A percentile compares a stretch with the other conserved stretches of the same genome.
phyloP scores from a whole-genome alignment of 2,113 vertebrate genomes.

The Eclectus roratus region DNA sequence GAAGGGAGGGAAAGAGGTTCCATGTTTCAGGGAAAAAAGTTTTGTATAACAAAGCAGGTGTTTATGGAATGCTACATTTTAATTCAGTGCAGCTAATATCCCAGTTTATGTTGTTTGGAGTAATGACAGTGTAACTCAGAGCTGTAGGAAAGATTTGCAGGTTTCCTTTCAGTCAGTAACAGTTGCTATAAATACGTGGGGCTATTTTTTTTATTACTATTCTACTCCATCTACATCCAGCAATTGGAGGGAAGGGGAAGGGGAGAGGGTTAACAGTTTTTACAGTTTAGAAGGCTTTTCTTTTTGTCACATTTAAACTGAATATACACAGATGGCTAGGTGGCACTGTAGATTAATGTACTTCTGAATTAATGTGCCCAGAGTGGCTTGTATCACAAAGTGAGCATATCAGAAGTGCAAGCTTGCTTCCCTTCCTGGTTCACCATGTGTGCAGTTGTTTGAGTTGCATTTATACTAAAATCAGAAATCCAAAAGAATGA shows the following conservation, averaged over 20 bases:
- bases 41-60: constrained; percentile 16
- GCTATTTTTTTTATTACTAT: constrained; percentile 30
- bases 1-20: background rate
- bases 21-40: background rate
- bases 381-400: constrained; percentile 40
- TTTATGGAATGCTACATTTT: constrained; percentile 53
- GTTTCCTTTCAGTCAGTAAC: constrained; percentile 57
- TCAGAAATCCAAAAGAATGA: background rate
- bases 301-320: constrained; percentile 51
- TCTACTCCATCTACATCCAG: constrained; percentile 1
- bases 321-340: constrained; percentile 66
- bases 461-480: background rate
- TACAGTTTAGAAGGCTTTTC: constrained; percentile 32
- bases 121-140: constrained; percentile 51
- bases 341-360: constrained; percentile 73
- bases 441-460: background rate
- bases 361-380: constrained; percentile 52
- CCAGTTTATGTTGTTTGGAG: constrained; percentile 43
- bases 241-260: background rate
- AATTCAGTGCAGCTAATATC: constrained; percentile 57
- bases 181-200: constrained; percentile 11
- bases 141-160: constrained; percentile 44
- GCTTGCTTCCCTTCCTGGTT: background rate
- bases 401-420: background rate
- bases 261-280: constrained; percentile 14